phyloP scores from a whole-genome alignment of 2,797 vertebrate species.

The Alectoris magna region DNA sequence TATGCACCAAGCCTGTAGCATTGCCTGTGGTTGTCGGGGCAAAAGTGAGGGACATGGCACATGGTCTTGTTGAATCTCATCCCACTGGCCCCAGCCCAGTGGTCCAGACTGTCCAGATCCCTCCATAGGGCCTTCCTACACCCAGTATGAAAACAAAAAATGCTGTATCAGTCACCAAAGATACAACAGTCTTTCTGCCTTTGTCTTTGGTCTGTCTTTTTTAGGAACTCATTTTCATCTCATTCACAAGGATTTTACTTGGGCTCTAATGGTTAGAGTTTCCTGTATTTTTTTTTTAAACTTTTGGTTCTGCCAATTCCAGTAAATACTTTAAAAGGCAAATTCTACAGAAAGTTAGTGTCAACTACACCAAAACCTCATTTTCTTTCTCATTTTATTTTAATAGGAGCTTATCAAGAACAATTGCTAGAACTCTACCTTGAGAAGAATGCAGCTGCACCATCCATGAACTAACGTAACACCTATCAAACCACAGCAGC shows the following conservation, averaged over 20 bases:
- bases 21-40: too few relatives aligned
- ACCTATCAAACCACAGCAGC: background rate
- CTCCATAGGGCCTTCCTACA: too few relatives aligned
- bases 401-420: constrained; percentile 6
- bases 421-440: background rate
- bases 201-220: background rate
- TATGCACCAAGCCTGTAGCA: too few relatives aligned
- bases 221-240: background rate
- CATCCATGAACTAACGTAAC: background rate
- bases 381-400: background rate
- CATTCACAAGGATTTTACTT: background rate
- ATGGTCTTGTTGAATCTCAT: too few relatives aligned
- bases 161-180: background rate
- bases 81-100: too few relatives aligned
- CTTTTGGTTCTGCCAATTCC: background rate
- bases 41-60: too few relatives aligned
- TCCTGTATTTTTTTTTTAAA: background rate
- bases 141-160: background rate
- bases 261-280: background rate
- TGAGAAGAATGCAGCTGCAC: background rate
- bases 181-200: background rate
- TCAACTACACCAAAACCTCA: background rate
- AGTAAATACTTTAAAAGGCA: constrained; percentile 16
- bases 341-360: background rate
- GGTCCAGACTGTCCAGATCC: too few relatives aligned